Conservation (phyloP, 2,113 vertebrate species). For the zebrafish (Danio rerio) region DNA sequence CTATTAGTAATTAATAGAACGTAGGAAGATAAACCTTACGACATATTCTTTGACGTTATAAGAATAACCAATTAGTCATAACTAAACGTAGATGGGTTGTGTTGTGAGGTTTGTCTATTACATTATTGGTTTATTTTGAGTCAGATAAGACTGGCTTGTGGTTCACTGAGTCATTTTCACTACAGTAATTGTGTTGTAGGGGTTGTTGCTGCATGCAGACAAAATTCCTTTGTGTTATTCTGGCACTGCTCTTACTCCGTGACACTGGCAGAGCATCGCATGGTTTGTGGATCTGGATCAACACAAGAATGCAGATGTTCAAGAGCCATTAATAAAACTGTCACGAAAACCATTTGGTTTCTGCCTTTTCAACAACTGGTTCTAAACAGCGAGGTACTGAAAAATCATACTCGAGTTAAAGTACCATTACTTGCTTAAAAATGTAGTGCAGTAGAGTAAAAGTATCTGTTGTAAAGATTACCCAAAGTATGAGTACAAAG, state of each 20-base stretch:
- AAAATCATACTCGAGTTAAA: too few species aligned
- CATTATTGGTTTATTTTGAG: not conserved
- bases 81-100: too few species aligned
- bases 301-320: slow-evolving; percentile 3
- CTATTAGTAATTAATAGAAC: not conserved
- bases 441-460: too few species aligned
- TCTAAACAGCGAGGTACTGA: too few species aligned
- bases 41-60: not conserved
- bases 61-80: too few species aligned
- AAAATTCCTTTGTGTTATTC: not conserved
- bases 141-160: not conserved
- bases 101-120: too few species aligned
- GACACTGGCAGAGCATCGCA: not conserved
- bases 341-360: not conserved
- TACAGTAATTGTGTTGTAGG: not conserved
- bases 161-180: not conserved
- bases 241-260: not conserved
- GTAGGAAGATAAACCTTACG: not conserved
- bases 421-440: too few species aligned
- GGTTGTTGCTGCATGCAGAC: not conserved
- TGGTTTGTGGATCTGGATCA: not conserved
- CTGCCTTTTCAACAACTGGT: not conserved
- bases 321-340: not conserved
- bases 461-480: too few species aligned
- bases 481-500: too few species aligned